Evolutionary conservation across 1,140 invertebrate genomes (phyloP), one percentile per base, ranked within the genome.

Genomic region (Marisa cornuarietis): DNA sequence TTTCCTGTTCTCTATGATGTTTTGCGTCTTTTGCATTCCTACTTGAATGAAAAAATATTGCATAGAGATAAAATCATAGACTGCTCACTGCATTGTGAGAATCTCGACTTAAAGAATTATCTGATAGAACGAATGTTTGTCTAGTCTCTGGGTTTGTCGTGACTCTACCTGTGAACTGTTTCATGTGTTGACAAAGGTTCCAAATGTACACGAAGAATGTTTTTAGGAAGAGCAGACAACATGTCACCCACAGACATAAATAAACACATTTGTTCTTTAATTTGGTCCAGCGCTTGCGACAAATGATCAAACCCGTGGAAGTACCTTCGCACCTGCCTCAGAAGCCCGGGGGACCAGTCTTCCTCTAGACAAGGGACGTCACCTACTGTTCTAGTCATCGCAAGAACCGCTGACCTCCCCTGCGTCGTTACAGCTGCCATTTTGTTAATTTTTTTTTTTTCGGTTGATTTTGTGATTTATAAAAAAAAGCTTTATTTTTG

Each of bases 291-390:
- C 69, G 83, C 61, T 16, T 82, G 10, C 71, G 82, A n/a, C 73
- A 79, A 54, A 82, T 84, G 83, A 84, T 84, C 72, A 82, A 72
- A 4, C 81, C 83, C 13, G 58, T 62, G 26, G 83, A 84, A 65
- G 63, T 78, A 3, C 83, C 83, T 1, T 68, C 79, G 6, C 83
- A 84, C 71, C 26, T 84, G n/a, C 79, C 76, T 16, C 69, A 80
- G 52, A 79, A 80, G 66, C 61, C 26, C 16, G 69, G 58, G 16
- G 77, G 77, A 2, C 68, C 68, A 9, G 77, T 71, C 1, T 71
- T 79, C 54, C 71, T 79, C n/a, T 71, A 72, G 42, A 51, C 26
- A 22, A 22, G 14, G 68, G 51, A 65, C 54, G 49, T 13, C 52
- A 24, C 6, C 11, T 14, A 2, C 52, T 49, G 18, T 0, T 42